Evolutionary conservation across 2,113 vertebrate species (phyloP).

Genomic region (Cochlearius cochlearius): DNA sequence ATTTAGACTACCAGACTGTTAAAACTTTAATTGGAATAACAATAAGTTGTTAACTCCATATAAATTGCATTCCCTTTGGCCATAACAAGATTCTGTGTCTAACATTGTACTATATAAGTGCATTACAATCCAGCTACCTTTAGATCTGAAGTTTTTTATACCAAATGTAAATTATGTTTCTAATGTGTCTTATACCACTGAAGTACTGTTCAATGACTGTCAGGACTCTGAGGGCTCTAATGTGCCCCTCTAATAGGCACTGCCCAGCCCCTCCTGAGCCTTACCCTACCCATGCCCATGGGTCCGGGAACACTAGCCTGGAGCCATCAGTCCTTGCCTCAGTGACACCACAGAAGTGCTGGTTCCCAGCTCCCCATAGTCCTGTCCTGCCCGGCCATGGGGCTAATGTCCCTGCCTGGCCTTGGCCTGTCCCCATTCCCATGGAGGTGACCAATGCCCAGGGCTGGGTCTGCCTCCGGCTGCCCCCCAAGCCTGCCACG

Average conservation of each 20-base stretch:
- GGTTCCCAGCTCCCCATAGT: not conserved
- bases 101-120: not conserved
- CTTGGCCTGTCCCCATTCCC: not conserved
- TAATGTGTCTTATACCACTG: not conserved
- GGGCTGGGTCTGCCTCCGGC: no score
- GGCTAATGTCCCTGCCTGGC: not conserved
- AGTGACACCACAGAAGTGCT: not conserved
- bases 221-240: not conserved
- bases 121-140: not conserved
- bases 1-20: not conserved
- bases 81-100: not conserved
- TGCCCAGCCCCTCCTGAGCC: no score
- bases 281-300: fast-evolving
- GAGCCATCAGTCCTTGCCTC: no score
- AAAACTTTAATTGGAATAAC: not conserved
- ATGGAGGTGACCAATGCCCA: not conserved
- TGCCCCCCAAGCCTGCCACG: fast-evolving
- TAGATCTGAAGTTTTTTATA: not conserved
- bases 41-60: not conserved
- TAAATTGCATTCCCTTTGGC: not conserved
- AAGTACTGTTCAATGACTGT: not conserved
- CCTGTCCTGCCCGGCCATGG: not conserved
- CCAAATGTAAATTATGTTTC: not conserved
- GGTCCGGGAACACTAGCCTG: not conserved
- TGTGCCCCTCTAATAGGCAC: not conserved